These are phyloP conservation scores for Manis javanica DNA, from an alignment of 2,797 vertebrate genomes.

Conservation along the genomic window DNA sequence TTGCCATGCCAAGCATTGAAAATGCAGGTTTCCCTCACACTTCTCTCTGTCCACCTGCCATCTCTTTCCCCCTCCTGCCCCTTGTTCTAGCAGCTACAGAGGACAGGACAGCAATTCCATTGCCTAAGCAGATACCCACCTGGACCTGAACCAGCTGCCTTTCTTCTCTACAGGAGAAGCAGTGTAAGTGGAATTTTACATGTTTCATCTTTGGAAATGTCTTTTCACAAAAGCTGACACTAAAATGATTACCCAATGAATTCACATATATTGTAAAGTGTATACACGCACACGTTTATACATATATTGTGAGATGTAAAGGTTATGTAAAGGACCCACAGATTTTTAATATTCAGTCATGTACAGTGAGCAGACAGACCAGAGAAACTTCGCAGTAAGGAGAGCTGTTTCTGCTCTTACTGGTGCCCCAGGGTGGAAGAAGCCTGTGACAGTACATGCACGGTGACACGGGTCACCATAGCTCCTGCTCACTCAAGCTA, in stretches of 20 bases:
- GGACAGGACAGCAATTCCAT: background rate
- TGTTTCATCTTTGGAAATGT: conserved; percentile 1
- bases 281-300: too few species aligned
- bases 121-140: background rate
- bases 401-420: background rate
- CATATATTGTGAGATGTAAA: background rate
- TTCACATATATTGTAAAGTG: background rate
- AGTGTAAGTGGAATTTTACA: background rate
- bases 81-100: too few species aligned
- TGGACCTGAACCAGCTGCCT: background rate
- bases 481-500: background rate
- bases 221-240: background rate
- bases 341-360: background rate
- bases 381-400: background rate
- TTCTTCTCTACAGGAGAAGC: background rate
- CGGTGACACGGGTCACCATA: background rate
- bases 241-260: background rate
- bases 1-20: background rate
- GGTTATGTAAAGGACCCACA: background rate
- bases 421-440: background rate
- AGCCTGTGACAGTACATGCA: background rate
- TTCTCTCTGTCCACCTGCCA: background rate
- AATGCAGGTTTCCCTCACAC: background rate
- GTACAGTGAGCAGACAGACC: background rate
- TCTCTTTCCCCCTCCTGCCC: background rate